Percentiles rank a stretch among this genome's conserved stretches.
These are phyloP conservation scores for Nasonovia ribisnigri DNA, from an alignment of 2,888 invertebrate species.

Conservation along the genomic window DNA sequence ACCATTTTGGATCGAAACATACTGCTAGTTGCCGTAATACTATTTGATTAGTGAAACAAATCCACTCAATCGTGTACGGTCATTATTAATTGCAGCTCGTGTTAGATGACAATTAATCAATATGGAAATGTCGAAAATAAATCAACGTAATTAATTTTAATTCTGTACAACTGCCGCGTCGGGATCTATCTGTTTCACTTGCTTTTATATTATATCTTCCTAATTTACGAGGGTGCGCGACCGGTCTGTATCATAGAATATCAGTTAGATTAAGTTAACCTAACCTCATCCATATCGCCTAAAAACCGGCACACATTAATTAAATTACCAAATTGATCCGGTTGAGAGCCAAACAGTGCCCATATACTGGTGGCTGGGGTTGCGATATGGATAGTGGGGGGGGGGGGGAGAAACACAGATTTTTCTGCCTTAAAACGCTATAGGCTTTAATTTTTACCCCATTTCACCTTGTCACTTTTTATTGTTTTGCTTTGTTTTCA, in stretches of 20 bases:
- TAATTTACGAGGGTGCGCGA: conserved; percentile 36
- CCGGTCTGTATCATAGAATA: conserved; percentile 30
- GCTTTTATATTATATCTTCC: conserved; percentile 15
- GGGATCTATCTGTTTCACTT: conserved; percentile 20
- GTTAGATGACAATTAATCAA: conserved; percentile 40
- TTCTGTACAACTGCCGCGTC: conserved; percentile 6
- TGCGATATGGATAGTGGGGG: accelerated
- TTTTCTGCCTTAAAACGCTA: background rate
- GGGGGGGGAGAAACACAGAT: background rate
- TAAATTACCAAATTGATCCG: background rate
- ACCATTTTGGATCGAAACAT: background rate
- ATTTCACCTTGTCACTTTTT: background rate
- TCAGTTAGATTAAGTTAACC: no score
- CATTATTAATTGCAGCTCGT: conserved; percentile 27
- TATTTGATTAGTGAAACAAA: background rate
- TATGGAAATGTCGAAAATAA: conserved; percentile 33
- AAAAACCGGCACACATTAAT: conserved; percentile 14
- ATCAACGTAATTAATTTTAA: conserved; percentile 47
- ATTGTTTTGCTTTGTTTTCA: background rate
- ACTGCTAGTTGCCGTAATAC: background rate
- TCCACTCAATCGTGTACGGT: background rate
- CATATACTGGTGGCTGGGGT: no score
- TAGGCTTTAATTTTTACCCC: background rate
- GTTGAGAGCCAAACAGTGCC: background rate
- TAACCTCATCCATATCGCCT: conserved; percentile 10